Base-by-base conservation (phyloP, 2,797 vertebrate genomes). In the Chromobotia macracanthus region DNA sequence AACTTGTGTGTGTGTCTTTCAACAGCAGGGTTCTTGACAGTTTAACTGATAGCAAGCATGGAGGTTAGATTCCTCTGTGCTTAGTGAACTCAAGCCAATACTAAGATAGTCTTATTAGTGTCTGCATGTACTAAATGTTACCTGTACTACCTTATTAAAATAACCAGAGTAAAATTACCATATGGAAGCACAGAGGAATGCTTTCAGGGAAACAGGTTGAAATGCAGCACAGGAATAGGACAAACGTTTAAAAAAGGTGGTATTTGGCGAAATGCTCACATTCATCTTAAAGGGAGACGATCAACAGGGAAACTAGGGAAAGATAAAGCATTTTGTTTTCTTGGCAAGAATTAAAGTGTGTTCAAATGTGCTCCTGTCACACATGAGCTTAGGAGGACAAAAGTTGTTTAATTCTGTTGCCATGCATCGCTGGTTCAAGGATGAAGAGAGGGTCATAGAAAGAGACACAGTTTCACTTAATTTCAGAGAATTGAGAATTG, bases 401-500 rank as follows among this genome's bases (percentile, higher is more conserved):
- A 93, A 94, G 93, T 94, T 93, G 93, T 92, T 93, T 93, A 93
- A 94, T 94, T 94, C 90, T 88, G 91, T 93, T 90, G 88, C 91
- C 90, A 91, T 91, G 92, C 91, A 90, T 91, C 91, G 90, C 91
- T 91, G 90, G 88, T 93, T 91, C 92, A 91, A 87, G 91, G 92
- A 93, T 92, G 63, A 77, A 72, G 58, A 75, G 80, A 77, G 79
- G 71, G 76, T 74, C 70, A 53, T 61, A 73, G 70, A 80, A 84
- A 83, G 83, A 83, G 87, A 89, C 88, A 84, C 90, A 91, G 90
- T 92, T 91, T 91, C 88, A 92, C 91, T 93, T 93, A 92, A 92
- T 93, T 92, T 90, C 91, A 93, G 92, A n/a, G n/a, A n/a, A n/a
- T n/a, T n/a, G n/a, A 93, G 92, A 94, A 94, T 92, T 92, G 92